Evolutionary conservation across 2,888 invertebrate species (phyloP), one percentile per base, ranked within the genome.

Genomic region (Latheticus oryzae): DNA sequence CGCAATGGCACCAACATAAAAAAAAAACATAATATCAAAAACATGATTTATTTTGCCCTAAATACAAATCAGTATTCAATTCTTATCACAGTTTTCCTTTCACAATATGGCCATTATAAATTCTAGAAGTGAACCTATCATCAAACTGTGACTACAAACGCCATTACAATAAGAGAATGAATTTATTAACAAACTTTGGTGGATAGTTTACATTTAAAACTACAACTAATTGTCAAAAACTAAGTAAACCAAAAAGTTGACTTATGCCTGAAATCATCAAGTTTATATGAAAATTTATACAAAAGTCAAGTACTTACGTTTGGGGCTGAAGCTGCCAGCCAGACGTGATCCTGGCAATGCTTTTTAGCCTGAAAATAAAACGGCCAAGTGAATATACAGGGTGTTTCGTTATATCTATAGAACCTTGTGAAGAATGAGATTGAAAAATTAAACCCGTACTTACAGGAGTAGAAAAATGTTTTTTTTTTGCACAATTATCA

Each of bases 1-100:
- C 51, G 72, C 74, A 11, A 30, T 73, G 37, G 62, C 73, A 53
- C 73, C 76, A 7, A 75, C 77, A 45, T 78, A 70, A 67, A 23
- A 35, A 8, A 26, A 42, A 33, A 47, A 37, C 5, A 30, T 12
- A 15, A 2, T 15, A 24, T 40, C n/a, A 15, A 45, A 43, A 53
- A 42, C 37, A n/a, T 15, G n/a, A 33, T 35, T 48, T 45, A 45
- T 33, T 52, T 13, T 47, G 1, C 5, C 13, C 35, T 38, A 42
- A 38, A 16, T 47, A 47, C 47, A 45, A 7, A 9, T 35, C 21
- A 13, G n/a, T 40, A 42, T 19, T 58, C 33, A 42, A 37, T 33
- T 45, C 55, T 48, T 61, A 63, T 63, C 63, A 63, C 63, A 63
- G 63, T 59, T 63, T 52, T 35, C 57, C 53, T 47, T 45, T 48